Evolutionary conservation across 2,888 invertebrate genomes (phyloP).

Genomic region (Argyra leucocephala): DNA sequence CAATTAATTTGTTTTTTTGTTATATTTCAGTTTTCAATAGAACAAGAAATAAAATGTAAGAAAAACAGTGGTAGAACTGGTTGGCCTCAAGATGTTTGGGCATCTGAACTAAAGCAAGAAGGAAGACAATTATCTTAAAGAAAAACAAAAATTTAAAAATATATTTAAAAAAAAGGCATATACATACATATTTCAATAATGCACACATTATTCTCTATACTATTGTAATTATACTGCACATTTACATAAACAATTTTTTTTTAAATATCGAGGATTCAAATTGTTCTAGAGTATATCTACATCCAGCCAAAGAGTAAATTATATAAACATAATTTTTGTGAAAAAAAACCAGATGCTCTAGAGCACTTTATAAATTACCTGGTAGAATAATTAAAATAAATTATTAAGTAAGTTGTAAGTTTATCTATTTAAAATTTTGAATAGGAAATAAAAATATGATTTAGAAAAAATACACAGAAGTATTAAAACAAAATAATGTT

Average conservation of each 20-base stretch:
- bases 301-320: too few relatives aligned
- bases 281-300: neutral
- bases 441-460: too few relatives aligned
- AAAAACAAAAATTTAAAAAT: too few relatives aligned
- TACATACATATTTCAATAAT: too few relatives aligned
- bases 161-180: too few relatives aligned
- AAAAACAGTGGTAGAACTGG: constrained; percentile 81
- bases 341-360: neutral
- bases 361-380: neutral
- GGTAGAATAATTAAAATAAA: neutral
- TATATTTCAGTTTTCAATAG: constrained; percentile 24
- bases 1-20: constrained; percentile 8
- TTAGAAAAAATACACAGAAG: too few relatives aligned
- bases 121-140: constrained; percentile 19
- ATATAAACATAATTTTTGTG: neutral
- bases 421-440: neutral
- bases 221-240: too few relatives aligned
- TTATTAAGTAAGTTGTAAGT: neutral
- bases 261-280: neutral
- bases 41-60: constrained; percentile 19
- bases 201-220: too few relatives aligned
- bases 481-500: too few relatives aligned
- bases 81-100: constrained; percentile 97
- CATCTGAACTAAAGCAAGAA: constrained; percentile 69
- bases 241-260: neutral